phyloP scores from a whole-genome alignment of 2,888 invertebrate species.

The Chloroclystis v-ata region DNA sequence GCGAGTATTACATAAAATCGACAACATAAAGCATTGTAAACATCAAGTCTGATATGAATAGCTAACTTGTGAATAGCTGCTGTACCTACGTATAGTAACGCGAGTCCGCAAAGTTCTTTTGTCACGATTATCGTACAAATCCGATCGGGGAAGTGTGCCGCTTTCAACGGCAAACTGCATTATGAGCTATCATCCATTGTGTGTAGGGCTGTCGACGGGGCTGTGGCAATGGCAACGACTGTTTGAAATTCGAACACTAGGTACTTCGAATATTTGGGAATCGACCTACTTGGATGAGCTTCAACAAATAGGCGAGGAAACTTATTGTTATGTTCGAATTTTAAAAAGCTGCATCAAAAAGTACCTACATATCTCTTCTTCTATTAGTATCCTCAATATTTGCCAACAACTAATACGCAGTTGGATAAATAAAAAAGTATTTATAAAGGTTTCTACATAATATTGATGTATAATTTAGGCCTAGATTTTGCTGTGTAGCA shows the following conservation, averaged over 20 bases:
- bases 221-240: constrained; percentile 1
- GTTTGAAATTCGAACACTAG: background rate
- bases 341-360: too few species aligned
- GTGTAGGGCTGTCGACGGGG: constrained; percentile 27
- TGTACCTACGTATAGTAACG: constrained; percentile 28
- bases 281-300: background rate
- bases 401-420: too few species aligned
- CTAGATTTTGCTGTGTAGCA: too few species aligned
- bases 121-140: constrained; percentile 76
- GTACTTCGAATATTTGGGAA: background rate
- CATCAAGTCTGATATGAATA: constrained; percentile 51
- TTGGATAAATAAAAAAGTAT: too few species aligned
- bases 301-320: too few species aligned
- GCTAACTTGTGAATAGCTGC: constrained; percentile 29
- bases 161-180: constrained; percentile 75
- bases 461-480: too few species aligned
- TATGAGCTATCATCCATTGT: constrained; percentile 72
- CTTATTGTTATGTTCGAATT: too few species aligned
- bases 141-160: constrained; percentile 75
- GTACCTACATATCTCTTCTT: too few species aligned
- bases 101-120: constrained; percentile 71
- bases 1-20: constrained; percentile 5
- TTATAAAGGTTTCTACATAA: too few species aligned
- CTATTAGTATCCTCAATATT: too few species aligned
- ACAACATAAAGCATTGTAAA: constrained; percentile 12